Conservation (phyloP, 1,140 invertebrate species). For the Macrostomum lignano region DNA sequence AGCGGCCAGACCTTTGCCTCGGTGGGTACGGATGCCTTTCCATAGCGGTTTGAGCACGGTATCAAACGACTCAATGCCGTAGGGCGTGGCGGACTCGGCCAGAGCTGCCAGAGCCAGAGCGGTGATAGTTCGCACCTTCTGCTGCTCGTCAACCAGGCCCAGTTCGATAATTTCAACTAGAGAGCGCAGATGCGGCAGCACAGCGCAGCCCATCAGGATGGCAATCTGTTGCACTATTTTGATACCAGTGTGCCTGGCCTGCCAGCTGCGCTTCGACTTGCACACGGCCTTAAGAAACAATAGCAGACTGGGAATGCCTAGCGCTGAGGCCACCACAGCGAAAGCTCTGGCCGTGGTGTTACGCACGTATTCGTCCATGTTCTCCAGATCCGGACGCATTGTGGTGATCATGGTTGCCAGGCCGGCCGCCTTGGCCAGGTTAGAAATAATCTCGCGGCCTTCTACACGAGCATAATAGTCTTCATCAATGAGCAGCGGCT, state of each 20-base stretch:
- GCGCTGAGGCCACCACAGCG: slow-evolving; percentile 86
- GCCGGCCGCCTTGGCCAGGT: slow-evolving; percentile 95
- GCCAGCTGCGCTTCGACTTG: slow-evolving; percentile 96
- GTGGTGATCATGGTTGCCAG: slow-evolving; percentile 99
- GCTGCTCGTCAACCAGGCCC: slow-evolving; percentile 43
- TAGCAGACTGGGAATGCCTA: slow-evolving; percentile 81
- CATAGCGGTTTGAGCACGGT: slow-evolving; percentile 91
- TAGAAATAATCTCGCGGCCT: slow-evolving; percentile 94
- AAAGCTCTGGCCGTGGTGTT: slow-evolving; percentile 96
- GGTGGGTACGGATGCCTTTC: slow-evolving; percentile 90
- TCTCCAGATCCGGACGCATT: slow-evolving; percentile 98
- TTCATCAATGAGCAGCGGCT: slow-evolving; percentile 91
- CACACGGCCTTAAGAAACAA: slow-evolving; percentile 98
- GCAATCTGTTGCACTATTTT: slow-evolving; percentile 99
- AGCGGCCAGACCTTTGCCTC: slow-evolving; percentile 88
- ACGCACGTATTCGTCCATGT: slow-evolving; percentile 95
- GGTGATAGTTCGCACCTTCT: slow-evolving; percentile 69
- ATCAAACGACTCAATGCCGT: slow-evolving; percentile 98
- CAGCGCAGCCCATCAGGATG: slow-evolving; percentile 97
- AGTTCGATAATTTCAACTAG: slow-evolving; percentile 98
- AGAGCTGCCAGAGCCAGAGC: slow-evolving; percentile 86
- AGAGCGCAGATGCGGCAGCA: slow-evolving; percentile 81
- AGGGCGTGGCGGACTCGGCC: slow-evolving; percentile 78
- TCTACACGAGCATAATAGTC: slow-evolving; percentile 98
- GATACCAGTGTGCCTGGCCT: slow-evolving; percentile 87